Evolutionary conservation across 2,113 vertebrate species (phyloP).

Genomic region (Chionomys nivalis): DNA sequence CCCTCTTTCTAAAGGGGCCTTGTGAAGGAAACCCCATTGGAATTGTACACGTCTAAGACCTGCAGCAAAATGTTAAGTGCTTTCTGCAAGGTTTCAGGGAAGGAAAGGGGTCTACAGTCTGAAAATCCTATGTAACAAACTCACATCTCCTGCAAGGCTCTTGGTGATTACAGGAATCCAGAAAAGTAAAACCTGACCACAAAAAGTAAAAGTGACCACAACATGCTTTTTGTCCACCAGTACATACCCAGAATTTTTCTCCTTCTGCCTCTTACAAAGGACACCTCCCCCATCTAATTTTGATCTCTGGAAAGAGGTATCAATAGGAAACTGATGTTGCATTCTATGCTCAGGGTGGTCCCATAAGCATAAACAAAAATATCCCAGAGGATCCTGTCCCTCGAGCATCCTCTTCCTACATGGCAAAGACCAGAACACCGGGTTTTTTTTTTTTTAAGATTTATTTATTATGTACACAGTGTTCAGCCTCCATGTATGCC

Average conservation of each 20-base stretch:
- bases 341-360: not conserved
- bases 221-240: not conserved
- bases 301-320: not conserved
- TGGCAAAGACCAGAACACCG: fast-evolving
- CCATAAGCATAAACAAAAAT: not conserved
- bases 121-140: not conserved
- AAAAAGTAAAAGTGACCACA: not conserved
- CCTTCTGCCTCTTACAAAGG: not conserved
- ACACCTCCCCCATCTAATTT: not conserved
- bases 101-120: not conserved
- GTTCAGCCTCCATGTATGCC: no score
- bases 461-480: no score
- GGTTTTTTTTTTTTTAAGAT: no score
- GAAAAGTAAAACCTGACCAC: not conserved
- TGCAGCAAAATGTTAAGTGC: conserved; percentile 12
- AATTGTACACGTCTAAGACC: not conserved
- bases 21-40: not conserved
- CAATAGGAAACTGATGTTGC: not conserved
- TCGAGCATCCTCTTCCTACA: not conserved
- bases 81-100: not conserved
- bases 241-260: not conserved
- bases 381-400: not conserved
- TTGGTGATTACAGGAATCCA: not conserved
- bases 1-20: not conserved
- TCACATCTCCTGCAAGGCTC: not conserved